Evolutionary conservation across 1,140 invertebrate species (phyloP).

Genomic region (Littorina saxatilis): DNA sequence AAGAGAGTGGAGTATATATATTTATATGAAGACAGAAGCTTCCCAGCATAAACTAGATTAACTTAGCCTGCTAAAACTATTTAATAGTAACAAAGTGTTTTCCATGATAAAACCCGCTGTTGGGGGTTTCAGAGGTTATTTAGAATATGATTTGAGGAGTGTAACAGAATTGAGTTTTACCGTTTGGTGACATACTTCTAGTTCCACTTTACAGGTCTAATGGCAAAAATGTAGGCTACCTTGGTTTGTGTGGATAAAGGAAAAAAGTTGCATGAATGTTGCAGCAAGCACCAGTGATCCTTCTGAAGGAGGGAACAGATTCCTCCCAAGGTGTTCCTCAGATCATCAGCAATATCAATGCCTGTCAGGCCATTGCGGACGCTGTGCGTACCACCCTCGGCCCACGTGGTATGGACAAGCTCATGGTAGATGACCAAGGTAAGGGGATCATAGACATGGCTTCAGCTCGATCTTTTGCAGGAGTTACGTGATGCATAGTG

Average conservation of each 20-base stretch:
- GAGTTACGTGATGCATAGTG: neutral
- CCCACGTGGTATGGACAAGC: constrained; percentile 99
- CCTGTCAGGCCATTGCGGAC: constrained; percentile 97
- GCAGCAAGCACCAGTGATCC: constrained; percentile 96
- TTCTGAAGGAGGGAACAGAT: constrained; percentile 99
- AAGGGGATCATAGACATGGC: constrained; percentile 15
- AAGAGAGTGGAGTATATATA: too few relatives aligned
- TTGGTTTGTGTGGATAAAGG: neutral
- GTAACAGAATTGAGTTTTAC: neutral
- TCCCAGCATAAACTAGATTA: too few relatives aligned
- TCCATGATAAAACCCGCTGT: too few relatives aligned
- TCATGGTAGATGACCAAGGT: constrained; percentile 92
- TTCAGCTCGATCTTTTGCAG: neutral
- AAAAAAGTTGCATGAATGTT: constrained; percentile 34
- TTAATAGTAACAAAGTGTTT: too few relatives aligned
- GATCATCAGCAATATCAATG: constrained; percentile 99
- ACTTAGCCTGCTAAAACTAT: too few relatives aligned
- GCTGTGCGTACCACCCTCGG: constrained; percentile 97
- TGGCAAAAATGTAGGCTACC: neutral
- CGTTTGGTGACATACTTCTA: neutral
- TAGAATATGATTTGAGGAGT: neutral
- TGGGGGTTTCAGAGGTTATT: too few relatives aligned
- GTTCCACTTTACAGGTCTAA: neutral
- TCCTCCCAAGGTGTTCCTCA: constrained; percentile 96
- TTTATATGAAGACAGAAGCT: too few relatives aligned